Base-by-base conservation (phyloP, 2,113 vertebrate genomes). In the Taurulus bubalis region DNA sequence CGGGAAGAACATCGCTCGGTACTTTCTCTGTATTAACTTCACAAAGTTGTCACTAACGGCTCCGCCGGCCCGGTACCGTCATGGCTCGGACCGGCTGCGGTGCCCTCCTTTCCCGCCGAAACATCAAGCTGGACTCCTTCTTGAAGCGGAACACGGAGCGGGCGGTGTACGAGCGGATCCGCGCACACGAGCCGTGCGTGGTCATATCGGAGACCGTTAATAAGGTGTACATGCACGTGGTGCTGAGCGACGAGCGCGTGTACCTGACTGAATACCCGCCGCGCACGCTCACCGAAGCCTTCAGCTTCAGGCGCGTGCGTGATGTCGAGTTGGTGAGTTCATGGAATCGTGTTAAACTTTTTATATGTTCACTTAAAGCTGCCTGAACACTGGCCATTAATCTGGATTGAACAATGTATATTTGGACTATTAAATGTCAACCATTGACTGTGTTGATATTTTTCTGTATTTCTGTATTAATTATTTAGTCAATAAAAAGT, bases 291-390 rank as follows among this genome's bases (percentile, higher is more conserved):
- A 92, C 79, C 0, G 22, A 58, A 1, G 95, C 88, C 0, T 87
- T 94, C 1, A 86, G 82, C 34, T 94, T 96, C 84, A 77, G 80
- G 84, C 87, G 93, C 80, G 83, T 96, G 75, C 63, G 89, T 14
- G 91, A 93, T 89, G 95, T 96, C 15, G 92, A 95, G 68, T 77
- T 96, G 96, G 95, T 97, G 84, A 95, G 96, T 79, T 55, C 1
- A 7, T 2, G 6, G 20, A 55, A 18, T 34, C 30, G 4, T n/a
- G n/a, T 26, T 34, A 1, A 3, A 26, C 28, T 20, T 38, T 51
- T 75, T 24, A 20, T 7, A 18, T 49, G 5, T 49, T 49, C 40
- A 12, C 10, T 42, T 42, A 42, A 42, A 42, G 12, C 2, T 42
- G 40, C 10, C 40, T 11, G 40, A 42, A 42, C 40, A 12, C 38